A percentile compares a stretch with the other conserved stretches of the same genome.
phyloP scores from a whole-genome alignment of 2,888 invertebrate genomes.

The Limnephilus lunatus region DNA sequence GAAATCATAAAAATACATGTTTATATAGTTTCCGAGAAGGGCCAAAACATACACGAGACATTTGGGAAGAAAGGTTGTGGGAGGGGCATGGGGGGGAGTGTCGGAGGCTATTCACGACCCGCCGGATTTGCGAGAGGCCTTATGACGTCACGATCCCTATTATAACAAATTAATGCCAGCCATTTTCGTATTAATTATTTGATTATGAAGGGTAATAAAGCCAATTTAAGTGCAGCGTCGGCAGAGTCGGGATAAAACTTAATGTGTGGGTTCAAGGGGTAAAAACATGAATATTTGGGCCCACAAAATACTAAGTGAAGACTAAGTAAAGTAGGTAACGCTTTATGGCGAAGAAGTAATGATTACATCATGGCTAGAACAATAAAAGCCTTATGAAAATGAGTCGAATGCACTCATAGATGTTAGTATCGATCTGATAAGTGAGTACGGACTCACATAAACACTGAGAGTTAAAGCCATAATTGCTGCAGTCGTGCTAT shows the following conservation, averaged over 20 bases:
- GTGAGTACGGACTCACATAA: constrained; percentile 5
- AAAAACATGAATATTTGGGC: background rate
- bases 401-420: background rate
- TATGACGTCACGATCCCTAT: constrained; percentile 58
- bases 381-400: background rate
- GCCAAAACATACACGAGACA: background rate
- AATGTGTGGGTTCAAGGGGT: constrained; percentile 21
- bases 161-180: constrained; percentile 60
- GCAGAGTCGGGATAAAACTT: constrained; percentile 24
- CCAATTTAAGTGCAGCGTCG: constrained; percentile 50
- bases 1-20: background rate
- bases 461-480: background rate
- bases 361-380: background rate
- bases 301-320: background rate
- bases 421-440: background rate
- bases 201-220: constrained; percentile 59
- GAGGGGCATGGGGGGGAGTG: background rate
- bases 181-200: constrained; percentile 63
- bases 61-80: background rate
- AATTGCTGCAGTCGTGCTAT: constrained; percentile 45
- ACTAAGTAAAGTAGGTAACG: background rate
- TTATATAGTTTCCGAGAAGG: background rate
- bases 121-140: constrained; percentile 48
- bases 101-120: constrained; percentile 47
- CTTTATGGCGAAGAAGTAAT: background rate